Base-by-base conservation (phyloP, 2,113 vertebrate genomes). In the Gavialis gangeticus region DNA sequence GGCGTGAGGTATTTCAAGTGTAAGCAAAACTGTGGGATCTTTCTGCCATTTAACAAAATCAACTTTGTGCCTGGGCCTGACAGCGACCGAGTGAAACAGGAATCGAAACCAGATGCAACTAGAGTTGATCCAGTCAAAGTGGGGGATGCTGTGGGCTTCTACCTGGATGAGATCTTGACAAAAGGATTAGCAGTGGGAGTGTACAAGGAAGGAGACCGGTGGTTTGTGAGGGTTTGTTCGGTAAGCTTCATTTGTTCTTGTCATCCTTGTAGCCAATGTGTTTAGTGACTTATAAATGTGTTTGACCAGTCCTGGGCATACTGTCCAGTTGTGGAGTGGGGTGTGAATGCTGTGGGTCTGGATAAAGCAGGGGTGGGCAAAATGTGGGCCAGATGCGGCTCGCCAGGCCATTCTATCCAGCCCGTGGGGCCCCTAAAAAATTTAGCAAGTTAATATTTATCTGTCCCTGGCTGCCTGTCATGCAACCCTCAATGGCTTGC, bases 71-170 rank as follows among this genome's bases (percentile, higher is more conserved):
- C 92, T 15, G 1, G 14, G 0, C 10, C 15, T 1, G 79, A 78
- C 2, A 4, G 28, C 1, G 0, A 82, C 57, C 17, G 1, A 7
- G 12, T 2, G 16, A 78, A 91, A 15, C 79, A 89, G 56, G 89
- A 91, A 75, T 5, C n/a, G 2, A 67, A 54, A 10, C 13, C 0
- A 4, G 84, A 69, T 4, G 2, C 0, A 0, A 62, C 79, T 1
- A 77, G 89, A 18, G 13, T 18, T 7, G 85, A 97, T 30, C 59
- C 88, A 0, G 96, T 98, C 1, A 63, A 24, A 12, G 76, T 94
- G 12, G 98, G 98, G n/a, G 99, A 99, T 2, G 97, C 98, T 0
- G 97, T 99, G 5, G 97, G 96, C 2, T 99, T 98, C 97, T 98
- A 97, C 1, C 69, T 94, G 46, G 96, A 98, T 0, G 82, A 97